phyloP scores from a whole-genome alignment of 2,797 vertebrate species.

The Champsocephalus esox region DNA sequence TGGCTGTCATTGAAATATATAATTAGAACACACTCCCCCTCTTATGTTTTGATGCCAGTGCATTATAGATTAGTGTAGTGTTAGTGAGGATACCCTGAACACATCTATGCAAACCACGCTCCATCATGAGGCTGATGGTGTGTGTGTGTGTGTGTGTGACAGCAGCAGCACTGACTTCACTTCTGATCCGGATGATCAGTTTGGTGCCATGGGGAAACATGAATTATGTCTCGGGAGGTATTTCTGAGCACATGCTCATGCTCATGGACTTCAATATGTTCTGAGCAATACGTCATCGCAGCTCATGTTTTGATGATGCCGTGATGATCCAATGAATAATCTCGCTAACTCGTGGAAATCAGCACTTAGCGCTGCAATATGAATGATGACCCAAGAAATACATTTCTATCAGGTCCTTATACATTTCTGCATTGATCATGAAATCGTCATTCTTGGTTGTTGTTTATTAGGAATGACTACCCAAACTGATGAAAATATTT shows the following conservation, averaged over 20 bases:
- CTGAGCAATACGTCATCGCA: conserved; percentile 60
- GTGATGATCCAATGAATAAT: conserved; percentile 35
- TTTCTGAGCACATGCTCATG: conserved; percentile 32
- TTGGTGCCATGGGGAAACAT: conserved; percentile 3
- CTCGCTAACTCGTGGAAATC: conserved; percentile 16
- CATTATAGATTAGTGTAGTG: conserved; percentile 39
- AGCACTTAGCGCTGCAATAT: conserved; percentile 34
- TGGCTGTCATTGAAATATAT: conserved; percentile 18
- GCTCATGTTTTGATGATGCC: conserved; percentile 19
- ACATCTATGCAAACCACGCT: conserved; percentile 80
- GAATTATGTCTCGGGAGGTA: conserved; percentile 23
- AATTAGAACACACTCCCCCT: neutral
- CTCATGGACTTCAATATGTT: conserved; percentile 19
- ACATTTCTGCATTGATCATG: conserved; percentile 42
- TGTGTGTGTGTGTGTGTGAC: neutral
- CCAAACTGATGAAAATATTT: conserved; percentile 57
- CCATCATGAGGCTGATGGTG: conserved; percentile 37
- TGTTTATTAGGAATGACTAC: conserved; percentile 37
- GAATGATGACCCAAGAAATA: conserved; percentile 11
- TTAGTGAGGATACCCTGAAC: conserved; percentile 53
- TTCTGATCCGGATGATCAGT: neutral
- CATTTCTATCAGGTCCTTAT: conserved; percentile 29
- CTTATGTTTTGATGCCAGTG: conserved; percentile 13
- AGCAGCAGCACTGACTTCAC: conserved; percentile 43
- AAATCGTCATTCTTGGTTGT: conserved; percentile 16